Evolutionary conservation across 1,140 invertebrate genomes (phyloP).

Genomic region (Euglossa dilemma): DNA sequence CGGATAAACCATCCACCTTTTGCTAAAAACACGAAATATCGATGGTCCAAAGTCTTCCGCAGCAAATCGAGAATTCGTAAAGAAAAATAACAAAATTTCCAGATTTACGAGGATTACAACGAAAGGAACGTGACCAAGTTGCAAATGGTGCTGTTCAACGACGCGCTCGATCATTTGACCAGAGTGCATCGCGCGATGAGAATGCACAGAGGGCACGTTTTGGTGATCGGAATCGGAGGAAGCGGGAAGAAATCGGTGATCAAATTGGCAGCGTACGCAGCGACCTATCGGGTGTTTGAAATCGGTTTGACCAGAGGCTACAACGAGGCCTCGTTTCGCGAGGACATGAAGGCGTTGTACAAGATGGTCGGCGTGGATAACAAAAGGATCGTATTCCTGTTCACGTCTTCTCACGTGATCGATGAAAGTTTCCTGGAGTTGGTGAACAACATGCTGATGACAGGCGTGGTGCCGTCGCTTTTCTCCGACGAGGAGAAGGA

Average conservation of each 20-base stretch:
- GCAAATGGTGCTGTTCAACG: constrained; percentile 93
- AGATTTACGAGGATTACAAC: constrained; percentile 94
- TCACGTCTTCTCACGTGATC: constrained; percentile 90
- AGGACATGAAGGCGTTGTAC: constrained; percentile 92
- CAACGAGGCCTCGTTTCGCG: constrained; percentile 90
- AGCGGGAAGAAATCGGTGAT: constrained; percentile 92
- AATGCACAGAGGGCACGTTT: constrained; percentile 91
- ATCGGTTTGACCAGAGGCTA: constrained; percentile 92
- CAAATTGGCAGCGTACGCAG: constrained; percentile 88
- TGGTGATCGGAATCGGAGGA: constrained; percentile 93
- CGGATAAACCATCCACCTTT: too few relatives aligned
- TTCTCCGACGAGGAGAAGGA: constrained; percentile 95
- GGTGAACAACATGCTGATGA: constrained; percentile 94
- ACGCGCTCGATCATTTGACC: constrained; percentile 94
- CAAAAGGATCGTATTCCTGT: constrained; percentile 91
- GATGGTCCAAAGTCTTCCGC: too few relatives aligned
- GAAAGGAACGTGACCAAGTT: constrained; percentile 86
- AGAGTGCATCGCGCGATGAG: constrained; percentile 91
- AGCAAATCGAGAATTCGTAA: too few relatives aligned
- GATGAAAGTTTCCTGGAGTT: constrained; percentile 93
- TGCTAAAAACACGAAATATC: too few relatives aligned
- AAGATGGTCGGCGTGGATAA: constrained; percentile 88
- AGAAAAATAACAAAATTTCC: too few relatives aligned
- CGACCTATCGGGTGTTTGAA: constrained; percentile 91
- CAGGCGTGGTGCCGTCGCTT: constrained; percentile 91